Evolutionary conservation across 2,113 vertebrate species (phyloP), one percentile per base, ranked within the genome.

Genomic region (Tragelaphus imberbis): DNA sequence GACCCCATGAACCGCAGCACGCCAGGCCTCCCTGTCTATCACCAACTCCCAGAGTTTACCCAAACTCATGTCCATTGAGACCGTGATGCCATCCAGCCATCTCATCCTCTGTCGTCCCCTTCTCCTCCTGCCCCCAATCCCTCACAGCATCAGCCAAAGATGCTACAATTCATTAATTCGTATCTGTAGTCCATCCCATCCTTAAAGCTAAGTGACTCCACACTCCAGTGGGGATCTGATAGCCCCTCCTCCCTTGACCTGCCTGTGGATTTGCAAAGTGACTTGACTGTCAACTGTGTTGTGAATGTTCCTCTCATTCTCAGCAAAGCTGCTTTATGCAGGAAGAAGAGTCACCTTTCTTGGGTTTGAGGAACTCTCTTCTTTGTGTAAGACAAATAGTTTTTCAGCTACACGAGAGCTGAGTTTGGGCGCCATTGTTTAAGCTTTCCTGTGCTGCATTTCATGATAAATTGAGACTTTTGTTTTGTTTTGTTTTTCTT

Each of bases 401-500:
- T 95, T 90, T 93, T 93, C 79, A 92, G 56, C 88, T 92, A 71
- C n/a, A 5, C 2, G 6, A 90, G 92, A 92, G 80, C 61, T 47
- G 75, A 77, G 58, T 77, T 89, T 95, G 71, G 53, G 88, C 58
- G 71, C 77, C 85, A 97, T 98, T 98, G 97, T 97, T 96, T 65
- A 90, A 96, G 96, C 68, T 98, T 98, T 98, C 97, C 97, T 98
- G 97, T 98, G 92, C 91, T 95, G 96, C 85, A 30, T 82, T 95
- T 95, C 86, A 53, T 96, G 96, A 98, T 97, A 98, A 98, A 95
- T 53, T 9, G 93, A 95, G 93, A 96, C 94, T 97, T 98, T 92
- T 97, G 95, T 97, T 98, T 98, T 97, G 92, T 95, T 97, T 97
- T 98, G 97, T 98, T 98, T 97, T 97, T 97, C 96, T 98, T 97